Conservation (phyloP, 2,797 vertebrate genomes). For the Scolopax rusticola region DNA sequence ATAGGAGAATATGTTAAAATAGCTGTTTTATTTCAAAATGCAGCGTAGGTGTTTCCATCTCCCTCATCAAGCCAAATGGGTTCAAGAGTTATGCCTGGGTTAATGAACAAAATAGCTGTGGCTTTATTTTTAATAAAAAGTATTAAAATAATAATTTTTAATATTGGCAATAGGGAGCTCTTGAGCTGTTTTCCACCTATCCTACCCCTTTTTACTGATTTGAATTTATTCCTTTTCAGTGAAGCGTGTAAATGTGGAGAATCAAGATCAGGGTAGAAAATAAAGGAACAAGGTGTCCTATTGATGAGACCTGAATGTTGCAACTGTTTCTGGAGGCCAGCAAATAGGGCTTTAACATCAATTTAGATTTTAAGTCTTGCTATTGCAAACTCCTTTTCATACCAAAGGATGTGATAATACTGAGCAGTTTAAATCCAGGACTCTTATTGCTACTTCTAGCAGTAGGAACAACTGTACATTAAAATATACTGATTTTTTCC, state of each 20-base stretch:
- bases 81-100: neutral
- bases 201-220: neutral
- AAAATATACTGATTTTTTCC: neutral
- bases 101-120: neutral
- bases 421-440: neutral
- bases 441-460: neutral
- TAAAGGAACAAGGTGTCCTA: neutral
- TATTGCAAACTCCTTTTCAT: neutral
- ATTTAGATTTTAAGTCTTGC: neutral
- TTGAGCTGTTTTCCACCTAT: neutral
- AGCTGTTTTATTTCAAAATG: neutral
- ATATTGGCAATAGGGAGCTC: neutral
- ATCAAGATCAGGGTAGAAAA: neutral
- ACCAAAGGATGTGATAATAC: neutral
- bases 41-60: fast-evolving
- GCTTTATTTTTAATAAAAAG: neutral
- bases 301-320: neutral
- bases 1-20: neutral
- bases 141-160: neutral
- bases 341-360: neutral
- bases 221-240: neutral
- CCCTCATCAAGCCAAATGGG: neutral
- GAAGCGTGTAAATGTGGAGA: neutral
- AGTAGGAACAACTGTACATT: neutral
- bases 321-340: neutral